Base-by-base conservation (phyloP, 2,888 invertebrate genomes). In the Orthonevra nobilis region DNA sequence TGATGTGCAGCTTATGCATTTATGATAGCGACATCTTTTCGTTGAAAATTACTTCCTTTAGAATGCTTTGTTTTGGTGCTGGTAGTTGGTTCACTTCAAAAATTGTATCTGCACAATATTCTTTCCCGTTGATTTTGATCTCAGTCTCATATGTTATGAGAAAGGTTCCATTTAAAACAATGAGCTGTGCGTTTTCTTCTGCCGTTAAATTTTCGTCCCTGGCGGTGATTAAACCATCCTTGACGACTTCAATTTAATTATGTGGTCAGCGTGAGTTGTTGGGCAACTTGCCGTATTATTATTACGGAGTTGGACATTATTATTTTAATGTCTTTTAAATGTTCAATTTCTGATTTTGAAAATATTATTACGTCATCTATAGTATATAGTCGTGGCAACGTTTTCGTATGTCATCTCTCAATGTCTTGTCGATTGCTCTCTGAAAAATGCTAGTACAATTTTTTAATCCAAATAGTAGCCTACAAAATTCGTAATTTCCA, bases 401-500 rank as follows among this genome's bases (percentile, higher is more conserved):
- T 34, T 32, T 32, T 3, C 61, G 48, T 7, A 61, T 46, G 1
- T 19, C 20, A 10, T 9, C 1, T 9, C 20, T 46, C 3, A 68
- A 20, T 6, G 56, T 36, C 10, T 56, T 32, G 17, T 68, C 56
- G 6, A 58, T 58, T 14, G 17, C 10, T 15, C 69, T 10, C 30
- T 69, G 58, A 5, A 58, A 69, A 10, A 56, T 69, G 12, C 28
- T 46, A 9, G 48, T 36, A 6, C 14, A 26, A 12, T 56, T 56
- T 28, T 32, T 58, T n/a, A 58, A 5, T 1, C 52, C 23, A 7
- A 34, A 50, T 9, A 34, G 34, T 5, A 50, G 4, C 14, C 32
- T 23, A 23, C 7, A 12, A 23, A 23, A 26, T 26, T 38, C 17
- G 9, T 38, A 38, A 1, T 38, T 38, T 10, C 32, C 15, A 3